These are phyloP conservation scores for Sarcoramphus papa DNA, from an alignment of 2,797 vertebrate genomes.

Conservation along the genomic window DNA sequence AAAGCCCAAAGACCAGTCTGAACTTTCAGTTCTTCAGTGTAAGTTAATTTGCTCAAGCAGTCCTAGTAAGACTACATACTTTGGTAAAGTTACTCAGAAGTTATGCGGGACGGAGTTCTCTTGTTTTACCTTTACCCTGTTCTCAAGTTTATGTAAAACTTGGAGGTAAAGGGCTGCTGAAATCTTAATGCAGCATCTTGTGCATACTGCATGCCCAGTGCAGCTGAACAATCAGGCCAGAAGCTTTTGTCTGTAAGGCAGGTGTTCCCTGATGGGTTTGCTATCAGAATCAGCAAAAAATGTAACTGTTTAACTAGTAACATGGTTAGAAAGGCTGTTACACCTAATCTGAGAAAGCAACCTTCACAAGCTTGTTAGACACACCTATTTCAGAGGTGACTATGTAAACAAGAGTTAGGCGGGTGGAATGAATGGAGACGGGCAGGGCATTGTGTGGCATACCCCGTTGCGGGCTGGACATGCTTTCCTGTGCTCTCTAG, in stretches of 20 bases:
- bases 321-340: background rate
- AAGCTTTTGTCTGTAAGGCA: background rate
- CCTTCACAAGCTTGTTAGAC: background rate
- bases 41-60: background rate
- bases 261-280: background rate
- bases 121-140: background rate
- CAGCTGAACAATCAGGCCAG: background rate
- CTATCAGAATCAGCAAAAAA: background rate
- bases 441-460: background rate
- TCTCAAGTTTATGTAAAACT: background rate
- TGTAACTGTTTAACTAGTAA: background rate
- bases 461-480: background rate
- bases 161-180: background rate
- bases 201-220: background rate
- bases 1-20: background rate
- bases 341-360: background rate
- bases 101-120: background rate
- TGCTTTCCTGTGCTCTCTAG: background rate
- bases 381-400: background rate
- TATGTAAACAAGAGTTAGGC: background rate
- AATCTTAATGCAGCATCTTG: background rate
- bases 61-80: background rate
- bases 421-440: background rate
- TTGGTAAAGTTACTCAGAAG: background rate
- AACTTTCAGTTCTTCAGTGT: background rate